Conservation (phyloP, 2,113 vertebrate genomes). For the Tor tambroides region DNA sequence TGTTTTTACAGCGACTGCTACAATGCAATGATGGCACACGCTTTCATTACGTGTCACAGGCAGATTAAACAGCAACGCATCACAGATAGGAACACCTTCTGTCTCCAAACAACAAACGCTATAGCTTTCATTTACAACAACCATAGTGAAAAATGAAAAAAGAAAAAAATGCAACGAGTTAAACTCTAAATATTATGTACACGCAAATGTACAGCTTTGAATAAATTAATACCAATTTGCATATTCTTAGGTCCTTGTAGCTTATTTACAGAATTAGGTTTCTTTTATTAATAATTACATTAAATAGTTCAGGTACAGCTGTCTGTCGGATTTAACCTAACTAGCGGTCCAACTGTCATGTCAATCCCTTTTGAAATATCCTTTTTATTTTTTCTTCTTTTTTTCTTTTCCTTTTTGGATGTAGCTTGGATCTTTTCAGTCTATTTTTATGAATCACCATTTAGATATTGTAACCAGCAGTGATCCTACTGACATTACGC, state of each 20-base stretch:
- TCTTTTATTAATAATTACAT: conserved; percentile 90
- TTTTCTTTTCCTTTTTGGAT: conserved; percentile 58
- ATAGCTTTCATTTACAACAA: conserved; percentile 91
- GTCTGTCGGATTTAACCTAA: conserved; percentile 70
- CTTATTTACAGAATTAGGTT: conserved; percentile 98
- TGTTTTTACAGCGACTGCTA: conserved; percentile 72
- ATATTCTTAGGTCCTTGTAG: conserved; percentile 96
- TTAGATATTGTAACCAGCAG: conserved; percentile 35
- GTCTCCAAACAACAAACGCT: conserved; percentile 87
- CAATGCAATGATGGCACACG: conserved; percentile 79
- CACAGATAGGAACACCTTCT: conserved; percentile 79
- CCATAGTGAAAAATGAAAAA: conserved; percentile 86
- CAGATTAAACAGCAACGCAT: conserved; percentile 80
- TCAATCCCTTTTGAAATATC: conserved; percentile 71
- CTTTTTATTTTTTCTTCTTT: conserved; percentile 22
- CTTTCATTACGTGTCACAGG: conserved; percentile 75
- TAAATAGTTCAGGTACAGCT: conserved; percentile 88
- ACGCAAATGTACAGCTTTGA: conserved; percentile 97
- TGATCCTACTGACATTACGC: conserved; percentile 45
- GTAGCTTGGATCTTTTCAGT: conserved; percentile 62
- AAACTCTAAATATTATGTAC: conserved; percentile 97
- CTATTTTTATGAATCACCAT: conserved; percentile 45
- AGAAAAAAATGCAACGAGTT: conserved; percentile 77
- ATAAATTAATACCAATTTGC: conserved; percentile 99
- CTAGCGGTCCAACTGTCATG: conserved; percentile 61